phyloP scores from a whole-genome alignment of 2,797 vertebrate species.

The Tauraco hartlaubi region DNA sequence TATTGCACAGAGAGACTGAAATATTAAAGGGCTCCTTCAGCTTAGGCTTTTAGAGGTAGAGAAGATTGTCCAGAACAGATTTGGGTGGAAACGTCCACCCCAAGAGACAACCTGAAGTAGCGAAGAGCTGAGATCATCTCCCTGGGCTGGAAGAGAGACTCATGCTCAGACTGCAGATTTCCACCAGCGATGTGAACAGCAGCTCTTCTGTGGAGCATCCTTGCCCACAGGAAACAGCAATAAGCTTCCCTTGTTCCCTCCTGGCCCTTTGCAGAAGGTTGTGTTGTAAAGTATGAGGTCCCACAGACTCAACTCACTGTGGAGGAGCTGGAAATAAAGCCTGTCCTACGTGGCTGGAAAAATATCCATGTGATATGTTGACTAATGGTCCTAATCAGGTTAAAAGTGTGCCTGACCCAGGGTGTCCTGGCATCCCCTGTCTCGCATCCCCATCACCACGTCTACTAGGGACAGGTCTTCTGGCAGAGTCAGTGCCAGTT shows the following conservation, averaged over 20 bases:
- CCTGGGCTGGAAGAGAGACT: neutral
- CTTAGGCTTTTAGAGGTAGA: neutral
- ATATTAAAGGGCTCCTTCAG: slow-evolving; percentile 48
- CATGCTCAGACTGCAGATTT: slow-evolving; percentile 4
- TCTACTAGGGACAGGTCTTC: neutral
- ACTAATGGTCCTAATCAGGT: neutral
- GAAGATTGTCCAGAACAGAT: neutral
- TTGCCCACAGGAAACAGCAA: neutral
- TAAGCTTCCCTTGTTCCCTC: neutral
- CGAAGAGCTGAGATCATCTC: slow-evolving; percentile 12
- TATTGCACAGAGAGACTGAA: slow-evolving; percentile 38
- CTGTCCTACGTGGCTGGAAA: rapidly evolving
- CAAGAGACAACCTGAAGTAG: neutral
- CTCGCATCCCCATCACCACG: neutral
- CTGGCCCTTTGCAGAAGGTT: neutral
- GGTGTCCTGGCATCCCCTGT: neutral
- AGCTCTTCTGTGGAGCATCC: neutral
- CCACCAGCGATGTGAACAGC: neutral
- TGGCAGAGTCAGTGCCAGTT: neutral
- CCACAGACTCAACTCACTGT: rapidly evolving
- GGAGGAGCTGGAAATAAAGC: neutral
- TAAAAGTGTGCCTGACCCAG: neutral
- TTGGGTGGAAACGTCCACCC: slow-evolving; percentile 17
- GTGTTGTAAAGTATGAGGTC: neutral
- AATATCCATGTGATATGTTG: rapidly evolving